phyloP scores from a whole-genome alignment of 92 coral and sea anemone genomes.

The Siderastrea siderea region DNA sequence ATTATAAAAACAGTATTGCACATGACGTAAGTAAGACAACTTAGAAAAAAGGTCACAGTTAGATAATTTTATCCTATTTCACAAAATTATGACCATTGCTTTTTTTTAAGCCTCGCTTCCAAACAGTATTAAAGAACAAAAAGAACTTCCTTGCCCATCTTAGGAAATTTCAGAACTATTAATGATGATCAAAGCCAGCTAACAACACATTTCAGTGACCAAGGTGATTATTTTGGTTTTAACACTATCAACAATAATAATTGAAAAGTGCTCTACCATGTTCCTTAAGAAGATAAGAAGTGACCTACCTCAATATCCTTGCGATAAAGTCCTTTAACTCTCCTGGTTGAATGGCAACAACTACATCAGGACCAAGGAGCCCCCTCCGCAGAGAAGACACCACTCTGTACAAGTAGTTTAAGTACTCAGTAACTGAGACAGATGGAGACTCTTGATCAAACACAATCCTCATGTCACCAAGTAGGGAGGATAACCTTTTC shows the following conservation, averaged over 20 bases:
- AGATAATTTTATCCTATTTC: too few relatives aligned
- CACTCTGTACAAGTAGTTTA: slow-evolving; percentile 78
- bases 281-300: not conserved
- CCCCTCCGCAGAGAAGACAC: slow-evolving; percentile 72
- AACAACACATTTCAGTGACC: too few relatives aligned
- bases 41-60: too few relatives aligned
- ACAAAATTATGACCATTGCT: too few relatives aligned
- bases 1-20: not conserved
- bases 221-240: too few relatives aligned
- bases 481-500: slow-evolving; percentile 61
- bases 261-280: too few relatives aligned
- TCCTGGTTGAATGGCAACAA: slow-evolving; percentile 63
- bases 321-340: slow-evolving; percentile 70
- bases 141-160: too few relatives aligned
- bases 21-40: too few relatives aligned
- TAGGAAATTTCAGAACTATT: too few relatives aligned
- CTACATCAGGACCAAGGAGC: slow-evolving; percentile 49
- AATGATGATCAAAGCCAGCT: too few relatives aligned
- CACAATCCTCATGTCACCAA: slow-evolving; percentile 73
- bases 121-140: too few relatives aligned
- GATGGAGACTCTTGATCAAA: slow-evolving; percentile 65
- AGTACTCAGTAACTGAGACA: slow-evolving; percentile 80
- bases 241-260: not conserved
- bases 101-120: too few relatives aligned
- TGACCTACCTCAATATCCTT: slow-evolving; percentile 61